Evolutionary conservation across 1,140 invertebrate genomes (phyloP), one percentile per base, ranked within the genome.

Genomic region (Drosophila cardini): DNA sequence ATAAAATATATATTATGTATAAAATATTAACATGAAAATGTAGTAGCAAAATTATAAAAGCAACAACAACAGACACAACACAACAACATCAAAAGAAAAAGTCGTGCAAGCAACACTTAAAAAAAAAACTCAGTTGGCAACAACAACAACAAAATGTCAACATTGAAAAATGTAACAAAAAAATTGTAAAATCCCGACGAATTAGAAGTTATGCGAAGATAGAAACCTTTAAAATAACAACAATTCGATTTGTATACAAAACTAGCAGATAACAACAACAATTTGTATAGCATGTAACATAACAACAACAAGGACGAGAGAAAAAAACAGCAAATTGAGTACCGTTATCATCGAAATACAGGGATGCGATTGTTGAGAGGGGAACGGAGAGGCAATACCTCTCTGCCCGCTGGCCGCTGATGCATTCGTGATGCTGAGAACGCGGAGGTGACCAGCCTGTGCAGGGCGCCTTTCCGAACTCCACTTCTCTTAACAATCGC

Each of bases 1-100:
- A 91, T 91, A 91, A 84, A 87, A 79, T 68, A 89, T 80, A 91
- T 87, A 87, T 91, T 86, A 90, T 91, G 90, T 91, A 86, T 91
- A 91, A 83, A 89, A 86, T 86, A 86, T 86, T 83, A 87, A 86
- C 72, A 73, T 76, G 68, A 89, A 89, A 87, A 80, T 80, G 84
- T 89, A 89, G 84, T 89, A 89, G 85, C 82, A 86, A 90, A 90
- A 91, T 89, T 89, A 87, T 85, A 80, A 89, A 78, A 78, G 72
- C 76, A 67, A 86, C 71, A 80, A 84, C 55, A 50, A 65, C 69
- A 46, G 15, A 62, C 32, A 62, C 56, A 61, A 46, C 78, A 86
- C 65, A 79, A 74, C 70, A 64, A 78, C 56, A 81, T 71, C 60
- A 32, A 48, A 30, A 26, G 45, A 16, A 80, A 86, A 87, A 90